Evolutionary conservation across 2,888 invertebrate species (phyloP), one percentile per base, ranked within the genome.

Genomic region (Dynastes maya): DNA sequence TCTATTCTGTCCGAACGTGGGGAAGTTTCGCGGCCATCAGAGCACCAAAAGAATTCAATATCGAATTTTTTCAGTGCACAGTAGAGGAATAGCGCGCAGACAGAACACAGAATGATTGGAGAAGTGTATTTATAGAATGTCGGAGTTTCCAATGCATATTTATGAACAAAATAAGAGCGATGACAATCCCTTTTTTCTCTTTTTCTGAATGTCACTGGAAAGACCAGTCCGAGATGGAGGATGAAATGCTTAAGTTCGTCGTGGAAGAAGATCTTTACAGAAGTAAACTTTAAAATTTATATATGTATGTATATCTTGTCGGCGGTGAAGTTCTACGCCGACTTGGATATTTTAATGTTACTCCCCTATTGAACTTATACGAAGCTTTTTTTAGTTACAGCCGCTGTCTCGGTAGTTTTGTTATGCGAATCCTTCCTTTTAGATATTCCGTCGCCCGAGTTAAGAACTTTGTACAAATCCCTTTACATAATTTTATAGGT

Each of bases 1-100:
- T 82, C 81, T 81, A 81, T 82, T 81, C 78, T 76, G 80, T 70
- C 68, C 61, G 80, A 77, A 82, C 80, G 82, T 81, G 79, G 51
- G 79, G 77, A 79, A 79, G 77, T 79, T 79, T 77, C 64, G 79
- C 80, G 71, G 80, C 79, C 77, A 77, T 76, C 79, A 71, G 71
- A 76, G 58, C 79, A 68, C 63, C 63, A 45, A 72, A 32, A 58
- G 79, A 77, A 79, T 79, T 77, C 77, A 77, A 79, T 79, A 75
- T 77, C 16, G 77, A 71, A 64, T 76, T 79, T 79, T 78, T 68
- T 76, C 49, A 51, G 29, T 29, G 11, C 8, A 45, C 45, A 51
- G 32, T 5, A 29, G 8, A 63, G 63, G 32, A 63, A 63, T 27
- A 63, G 55, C 11, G 16, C 22, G n/a, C 55, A 51, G 51, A 68